phyloP scores from a whole-genome alignment of 2,888 invertebrate species.

The Hemithea aestivaria region DNA sequence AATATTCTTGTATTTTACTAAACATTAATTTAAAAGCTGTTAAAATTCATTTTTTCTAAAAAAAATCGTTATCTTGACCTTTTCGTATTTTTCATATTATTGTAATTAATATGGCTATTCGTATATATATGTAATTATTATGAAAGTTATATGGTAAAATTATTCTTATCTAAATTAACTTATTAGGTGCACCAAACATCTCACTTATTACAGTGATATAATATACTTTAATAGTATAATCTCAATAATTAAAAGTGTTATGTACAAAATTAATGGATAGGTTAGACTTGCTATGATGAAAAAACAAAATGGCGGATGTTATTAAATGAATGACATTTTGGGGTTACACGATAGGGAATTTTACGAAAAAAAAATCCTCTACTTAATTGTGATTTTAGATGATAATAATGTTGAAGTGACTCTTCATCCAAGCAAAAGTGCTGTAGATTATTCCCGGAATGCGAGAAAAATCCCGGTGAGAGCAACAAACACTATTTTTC shows the following conservation, averaged over 20 bases:
- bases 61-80: slow-evolving; percentile 10
- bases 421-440: too few relatives aligned
- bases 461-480: too few relatives aligned
- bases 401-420: too few relatives aligned
- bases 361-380: too few relatives aligned
- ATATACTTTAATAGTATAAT: slow-evolving; percentile 25
- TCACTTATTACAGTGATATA: slow-evolving; percentile 24
- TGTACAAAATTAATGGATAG: slow-evolving; percentile 53
- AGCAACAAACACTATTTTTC: not conserved
- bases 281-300: slow-evolving; percentile 36
- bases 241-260: slow-evolving; percentile 48
- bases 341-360: not conserved
- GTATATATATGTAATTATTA: slow-evolving; percentile 19
- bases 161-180: slow-evolving; percentile 28
- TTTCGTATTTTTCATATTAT: slow-evolving; percentile 10
- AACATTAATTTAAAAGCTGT: not conserved
- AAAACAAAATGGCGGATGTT: slow-evolving; percentile 38
- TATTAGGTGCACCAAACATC: slow-evolving; percentile 36
- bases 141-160: slow-evolving; percentile 19
- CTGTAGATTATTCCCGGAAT: not conserved
- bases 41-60: not conserved
- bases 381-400: too few relatives aligned
- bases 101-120: slow-evolving; percentile 19
- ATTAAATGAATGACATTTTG: slow-evolving; percentile 33
- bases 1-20: too few relatives aligned